These are phyloP conservation scores for Intoshia linei DNA, from an alignment of 1,140 invertebrate species.

Conservation along the genomic window DNA sequence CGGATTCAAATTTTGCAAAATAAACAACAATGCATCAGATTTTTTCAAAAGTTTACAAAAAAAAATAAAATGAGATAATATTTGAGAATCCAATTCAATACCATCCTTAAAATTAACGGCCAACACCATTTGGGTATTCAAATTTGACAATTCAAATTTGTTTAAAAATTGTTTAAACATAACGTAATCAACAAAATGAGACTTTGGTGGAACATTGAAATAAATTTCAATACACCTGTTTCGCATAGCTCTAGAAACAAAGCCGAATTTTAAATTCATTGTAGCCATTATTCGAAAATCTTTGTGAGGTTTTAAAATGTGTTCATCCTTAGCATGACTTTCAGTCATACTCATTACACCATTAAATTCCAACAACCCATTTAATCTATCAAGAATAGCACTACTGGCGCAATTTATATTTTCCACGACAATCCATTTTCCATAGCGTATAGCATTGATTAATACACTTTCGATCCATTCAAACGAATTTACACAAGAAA, in stretches of 20 bases:
- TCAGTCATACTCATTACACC: constrained; percentile 62
- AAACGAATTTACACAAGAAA: no score
- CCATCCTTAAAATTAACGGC: no score
- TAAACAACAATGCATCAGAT: no score
- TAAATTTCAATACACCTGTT: constrained; percentile 78
- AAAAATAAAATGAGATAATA: no score
- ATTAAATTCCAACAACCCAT: constrained; percentile 61
- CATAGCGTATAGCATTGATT: constrained; percentile 46
- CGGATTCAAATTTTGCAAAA: no score
- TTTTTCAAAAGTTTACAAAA: no score
- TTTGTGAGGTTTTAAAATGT: constrained; percentile 45
- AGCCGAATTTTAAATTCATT: constrained; percentile 59
- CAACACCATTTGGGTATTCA: no score
- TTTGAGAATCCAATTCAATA: no score
- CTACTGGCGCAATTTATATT: constrained; percentile 70
- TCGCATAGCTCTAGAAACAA: constrained; percentile 83
- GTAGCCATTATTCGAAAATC: constrained; percentile 36
- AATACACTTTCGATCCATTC: constrained; percentile 84
- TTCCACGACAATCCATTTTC: constrained; percentile 63
- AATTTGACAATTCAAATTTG: no score
- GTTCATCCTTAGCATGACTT: constrained; percentile 38
- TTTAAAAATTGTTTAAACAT: no score
- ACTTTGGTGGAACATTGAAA: no score
- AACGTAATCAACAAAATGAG: no score
- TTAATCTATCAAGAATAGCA: constrained; percentile 72